Conservation (phyloP, 2,797 vertebrate species). For the Anguilla pacifica region DNA sequence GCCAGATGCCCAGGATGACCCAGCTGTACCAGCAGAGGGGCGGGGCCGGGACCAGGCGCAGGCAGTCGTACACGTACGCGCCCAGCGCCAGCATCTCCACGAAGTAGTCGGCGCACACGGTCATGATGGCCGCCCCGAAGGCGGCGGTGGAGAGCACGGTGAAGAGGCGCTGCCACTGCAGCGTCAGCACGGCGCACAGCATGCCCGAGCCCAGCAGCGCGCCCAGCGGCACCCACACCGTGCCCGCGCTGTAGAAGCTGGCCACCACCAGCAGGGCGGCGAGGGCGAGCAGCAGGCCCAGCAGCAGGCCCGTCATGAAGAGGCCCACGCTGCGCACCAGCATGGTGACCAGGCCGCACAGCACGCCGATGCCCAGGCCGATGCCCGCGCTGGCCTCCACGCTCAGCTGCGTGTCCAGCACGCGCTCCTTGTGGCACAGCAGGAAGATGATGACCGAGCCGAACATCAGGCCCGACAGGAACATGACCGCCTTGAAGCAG, state of each 20-base stretch:
- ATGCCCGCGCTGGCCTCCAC: slow-evolving; percentile 84
- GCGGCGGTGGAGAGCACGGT: slow-evolving; percentile 81
- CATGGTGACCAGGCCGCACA: slow-evolving; percentile 88
- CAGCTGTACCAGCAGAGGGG: slow-evolving; percentile 88
- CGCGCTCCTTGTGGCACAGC: slow-evolving; percentile 84
- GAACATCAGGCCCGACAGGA: slow-evolving; percentile 86
- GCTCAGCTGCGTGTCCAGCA: slow-evolving; percentile 85
- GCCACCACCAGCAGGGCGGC: slow-evolving; percentile 74
- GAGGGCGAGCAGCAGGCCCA: slow-evolving; percentile 80
- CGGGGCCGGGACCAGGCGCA: slow-evolving; percentile 69
- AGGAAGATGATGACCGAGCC: slow-evolving; percentile 85
- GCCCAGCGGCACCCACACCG: slow-evolving; percentile 83
- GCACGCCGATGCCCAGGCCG: slow-evolving; percentile 84
- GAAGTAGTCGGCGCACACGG: slow-evolving; percentile 82
- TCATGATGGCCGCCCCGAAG: slow-evolving; percentile 81
- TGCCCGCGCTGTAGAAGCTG: slow-evolving; percentile 77
- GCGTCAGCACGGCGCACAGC: slow-evolving; percentile 82
- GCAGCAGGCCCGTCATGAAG: slow-evolving; percentile 85
- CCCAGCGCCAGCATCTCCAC: slow-evolving; percentile 80
- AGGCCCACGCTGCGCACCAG: slow-evolving; percentile 86
- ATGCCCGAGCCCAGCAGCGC: slow-evolving; percentile 78
- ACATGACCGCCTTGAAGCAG: slow-evolving; percentile 91
- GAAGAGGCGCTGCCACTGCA: slow-evolving; percentile 84
- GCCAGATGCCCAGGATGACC: slow-evolving; percentile 86
- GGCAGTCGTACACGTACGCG: slow-evolving; percentile 70